These are phyloP conservation scores for Cygnus olor DNA, from an alignment of 2,797 vertebrate genomes.

Conservation along the genomic window DNA sequence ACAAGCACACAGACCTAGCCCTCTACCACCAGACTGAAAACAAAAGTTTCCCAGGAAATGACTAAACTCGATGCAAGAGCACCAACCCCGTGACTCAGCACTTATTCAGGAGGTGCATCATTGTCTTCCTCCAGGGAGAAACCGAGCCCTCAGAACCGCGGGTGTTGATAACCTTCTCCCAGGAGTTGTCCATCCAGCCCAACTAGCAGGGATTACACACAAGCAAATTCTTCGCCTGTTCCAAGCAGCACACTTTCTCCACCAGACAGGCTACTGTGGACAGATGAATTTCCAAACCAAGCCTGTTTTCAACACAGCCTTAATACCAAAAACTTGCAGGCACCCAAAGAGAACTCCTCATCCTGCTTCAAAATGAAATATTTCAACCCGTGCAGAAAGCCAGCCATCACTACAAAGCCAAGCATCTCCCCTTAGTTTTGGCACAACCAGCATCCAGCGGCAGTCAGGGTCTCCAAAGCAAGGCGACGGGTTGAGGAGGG, in stretches of 20 bases:
- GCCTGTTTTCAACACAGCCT: not conserved
- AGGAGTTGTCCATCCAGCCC: not conserved
- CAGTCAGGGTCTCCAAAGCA: not conserved
- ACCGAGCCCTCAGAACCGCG: fast-evolving
- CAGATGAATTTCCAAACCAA: not conserved
- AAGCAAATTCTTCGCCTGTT: not conserved
- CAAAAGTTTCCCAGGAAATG: constrained; percentile 16
- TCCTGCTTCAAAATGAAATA: not conserved
- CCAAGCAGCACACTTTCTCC: not conserved
- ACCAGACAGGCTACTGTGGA: fast-evolving
- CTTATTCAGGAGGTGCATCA: not conserved
- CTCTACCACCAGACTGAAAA: not conserved
- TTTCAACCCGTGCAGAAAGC: fast-evolving
- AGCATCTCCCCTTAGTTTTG: not conserved
- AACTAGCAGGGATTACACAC: fast-evolving
- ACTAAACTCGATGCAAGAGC: not conserved
- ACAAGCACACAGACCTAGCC: fast-evolving
- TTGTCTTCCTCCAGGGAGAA: not conserved
- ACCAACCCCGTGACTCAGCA: constrained; percentile 30
- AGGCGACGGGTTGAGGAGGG: not conserved
- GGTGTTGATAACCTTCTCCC: not conserved
- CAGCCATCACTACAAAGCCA: not conserved
- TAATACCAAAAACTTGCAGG: not conserved
- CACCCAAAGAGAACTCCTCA: not conserved
- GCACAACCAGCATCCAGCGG: not conserved